A percentile compares a stretch with the other conserved stretches of the same genome.
Conservation (phyloP, 1,140 invertebrate genomes). For the Bombus impatiens region DNA sequence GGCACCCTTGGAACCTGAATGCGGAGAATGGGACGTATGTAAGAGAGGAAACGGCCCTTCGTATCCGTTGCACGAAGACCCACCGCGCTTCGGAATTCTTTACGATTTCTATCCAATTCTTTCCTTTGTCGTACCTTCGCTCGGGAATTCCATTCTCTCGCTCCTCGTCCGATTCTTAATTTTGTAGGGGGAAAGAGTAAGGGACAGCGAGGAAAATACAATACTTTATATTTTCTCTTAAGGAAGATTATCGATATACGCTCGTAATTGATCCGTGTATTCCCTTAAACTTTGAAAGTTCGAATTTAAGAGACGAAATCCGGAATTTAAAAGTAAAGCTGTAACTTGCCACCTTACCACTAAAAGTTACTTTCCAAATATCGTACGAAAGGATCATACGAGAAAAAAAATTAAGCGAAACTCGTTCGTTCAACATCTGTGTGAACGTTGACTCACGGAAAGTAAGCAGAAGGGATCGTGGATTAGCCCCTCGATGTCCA, state of each 20-base stretch:
- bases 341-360: neutral
- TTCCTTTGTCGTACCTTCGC: conserved; percentile 57
- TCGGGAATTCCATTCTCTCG: conserved; percentile 53
- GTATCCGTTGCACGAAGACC: conserved; percentile 40
- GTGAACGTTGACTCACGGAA: neutral
- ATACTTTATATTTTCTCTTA: too few relatives aligned
- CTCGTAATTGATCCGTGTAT: neutral
- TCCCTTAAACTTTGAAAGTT: neutral
- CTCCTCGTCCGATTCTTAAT: neutral
- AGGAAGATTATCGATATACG: neutral
- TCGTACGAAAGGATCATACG: neutral
- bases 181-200: neutral
- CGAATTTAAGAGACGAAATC: neutral
- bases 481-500: conserved; percentile 63
- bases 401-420: neutral
- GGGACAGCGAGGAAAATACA: too few relatives aligned
- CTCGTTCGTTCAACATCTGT: neutral
- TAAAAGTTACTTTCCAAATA: neutral
- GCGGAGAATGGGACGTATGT: conserved; percentile 46
- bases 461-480: conserved; percentile 19
- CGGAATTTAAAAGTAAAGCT: neutral
- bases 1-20: conserved; percentile 41
- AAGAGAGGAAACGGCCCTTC: conserved; percentile 54
- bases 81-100: conserved; percentile 61
- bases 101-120: conserved; percentile 65